A percentile compares a stretch with the other conserved stretches of the same genome.
phyloP scores from a whole-genome alignment of 1,140 invertebrate species.

The Aphelenchoides besseyi region DNA sequence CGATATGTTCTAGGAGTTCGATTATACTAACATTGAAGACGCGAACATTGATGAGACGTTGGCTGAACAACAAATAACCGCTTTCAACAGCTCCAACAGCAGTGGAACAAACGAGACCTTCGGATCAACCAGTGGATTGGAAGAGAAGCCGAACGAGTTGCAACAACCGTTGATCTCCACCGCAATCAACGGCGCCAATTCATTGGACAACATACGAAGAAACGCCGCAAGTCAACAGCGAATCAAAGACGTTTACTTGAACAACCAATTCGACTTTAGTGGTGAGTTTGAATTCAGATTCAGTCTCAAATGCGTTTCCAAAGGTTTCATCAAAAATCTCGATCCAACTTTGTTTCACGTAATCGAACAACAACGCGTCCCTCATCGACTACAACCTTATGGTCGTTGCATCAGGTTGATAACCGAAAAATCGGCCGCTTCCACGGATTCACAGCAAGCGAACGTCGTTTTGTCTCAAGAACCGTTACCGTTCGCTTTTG shows the following conservation, averaged over 20 bases:
- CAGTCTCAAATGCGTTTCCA: no score
- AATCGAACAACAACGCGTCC: neutral
- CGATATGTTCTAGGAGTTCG: neutral
- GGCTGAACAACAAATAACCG: neutral
- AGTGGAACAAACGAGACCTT: neutral
- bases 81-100: neutral
- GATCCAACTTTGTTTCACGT: neutral
- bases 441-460: neutral
- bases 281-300: neutral
- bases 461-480: neutral
- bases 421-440: neutral
- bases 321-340: no score
- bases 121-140: neutral
- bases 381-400: neutral
- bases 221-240: neutral
- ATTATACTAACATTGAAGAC: conserved; percentile 10
- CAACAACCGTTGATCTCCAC: neutral
- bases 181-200: neutral
- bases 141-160: neutral
- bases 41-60: neutral
- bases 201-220: conserved; percentile 6
- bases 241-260: neutral
- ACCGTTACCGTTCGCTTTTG: conserved; percentile 5
- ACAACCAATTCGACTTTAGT: neutral
- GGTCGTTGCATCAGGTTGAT: neutral